Conservation (phyloP, 1,140 invertebrate species). For the Manduca sexta region DNA sequence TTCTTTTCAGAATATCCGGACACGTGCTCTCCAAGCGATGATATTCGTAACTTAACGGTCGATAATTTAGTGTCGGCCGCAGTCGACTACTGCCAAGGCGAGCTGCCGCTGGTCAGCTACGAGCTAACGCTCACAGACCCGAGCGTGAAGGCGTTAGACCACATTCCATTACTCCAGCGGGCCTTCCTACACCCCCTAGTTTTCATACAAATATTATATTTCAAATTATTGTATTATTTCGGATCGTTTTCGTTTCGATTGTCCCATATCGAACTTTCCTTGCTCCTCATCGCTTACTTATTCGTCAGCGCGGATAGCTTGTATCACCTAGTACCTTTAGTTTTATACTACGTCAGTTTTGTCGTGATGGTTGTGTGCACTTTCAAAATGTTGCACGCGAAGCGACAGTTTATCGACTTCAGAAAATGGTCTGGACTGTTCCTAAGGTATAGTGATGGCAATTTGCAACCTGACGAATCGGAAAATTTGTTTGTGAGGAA, state of each 20-base stretch:
- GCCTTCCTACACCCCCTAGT: constrained; percentile 81
- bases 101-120: constrained; percentile 83
- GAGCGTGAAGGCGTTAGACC: constrained; percentile 76
- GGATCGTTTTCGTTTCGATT: constrained; percentile 74
- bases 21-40: constrained; percentile 61
- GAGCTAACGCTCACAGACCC: constrained; percentile 81
- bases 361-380: constrained; percentile 83
- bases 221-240: constrained; percentile 77
- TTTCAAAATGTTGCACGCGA: constrained; percentile 84
- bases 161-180: constrained; percentile 80
- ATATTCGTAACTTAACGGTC: constrained; percentile 84
- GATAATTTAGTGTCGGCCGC: constrained; percentile 87
- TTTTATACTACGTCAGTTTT: constrained; percentile 82
- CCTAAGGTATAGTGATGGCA: constrained; percentile 79
- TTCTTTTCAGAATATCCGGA: constrained; percentile 62
- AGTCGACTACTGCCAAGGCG: constrained; percentile 84
- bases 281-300: constrained; percentile 80
- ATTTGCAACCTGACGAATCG: constrained; percentile 83
- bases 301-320: constrained; percentile 79
- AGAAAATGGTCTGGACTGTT: constrained; percentile 87
- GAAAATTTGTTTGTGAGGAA: constrained; percentile 88
- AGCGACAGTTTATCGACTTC: constrained; percentile 83
- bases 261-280: constrained; percentile 77
- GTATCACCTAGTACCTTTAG: constrained; percentile 78
- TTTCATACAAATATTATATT: constrained; percentile 80